phyloP scores from a whole-genome alignment of 2,888 invertebrate genomes.

The Spisula solida region DNA sequence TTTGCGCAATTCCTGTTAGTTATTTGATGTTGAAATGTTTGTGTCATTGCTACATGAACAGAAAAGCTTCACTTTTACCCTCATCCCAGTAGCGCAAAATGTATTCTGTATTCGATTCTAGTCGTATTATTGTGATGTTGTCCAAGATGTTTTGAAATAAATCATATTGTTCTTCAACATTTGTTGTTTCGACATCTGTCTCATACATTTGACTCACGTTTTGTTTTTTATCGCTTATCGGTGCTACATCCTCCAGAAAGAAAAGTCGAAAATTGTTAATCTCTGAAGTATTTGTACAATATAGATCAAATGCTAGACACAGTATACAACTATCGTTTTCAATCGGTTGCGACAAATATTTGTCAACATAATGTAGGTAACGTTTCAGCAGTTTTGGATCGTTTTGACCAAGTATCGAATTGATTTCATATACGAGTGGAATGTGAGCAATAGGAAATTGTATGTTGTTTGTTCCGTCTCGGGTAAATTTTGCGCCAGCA shows the following conservation, averaged over 20 bases:
- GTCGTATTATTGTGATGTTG: not conserved
- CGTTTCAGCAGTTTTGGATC: not conserved
- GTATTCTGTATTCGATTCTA: not conserved
- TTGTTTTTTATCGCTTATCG: not conserved
- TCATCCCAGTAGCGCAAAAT: constrained; percentile 6
- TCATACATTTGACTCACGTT: constrained; percentile 12
- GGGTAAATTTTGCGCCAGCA: too few species aligned
- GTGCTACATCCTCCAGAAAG: not conserved
- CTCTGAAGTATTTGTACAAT: not conserved
- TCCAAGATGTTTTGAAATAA: not conserved
- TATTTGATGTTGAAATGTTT: constrained; percentile 7
- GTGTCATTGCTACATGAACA: not conserved
- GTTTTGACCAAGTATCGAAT: not conserved
- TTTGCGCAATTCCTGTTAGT: not conserved
- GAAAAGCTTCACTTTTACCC: not conserved
- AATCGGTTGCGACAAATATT: constrained; percentile 3
- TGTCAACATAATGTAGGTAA: not conserved
- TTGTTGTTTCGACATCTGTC: not conserved
- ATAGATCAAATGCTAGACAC: constrained; percentile 30
- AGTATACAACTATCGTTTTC: constrained; percentile 19
- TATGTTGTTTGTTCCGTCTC: too few species aligned
- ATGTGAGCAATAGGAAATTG: too few species aligned
- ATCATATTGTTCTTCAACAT: constrained; percentile 14
- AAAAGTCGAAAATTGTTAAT: constrained; percentile 31
- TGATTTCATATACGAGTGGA: too few species aligned